phyloP scores from a whole-genome alignment of 1,140 invertebrate species.

The Homalodisca vitripennis region DNA sequence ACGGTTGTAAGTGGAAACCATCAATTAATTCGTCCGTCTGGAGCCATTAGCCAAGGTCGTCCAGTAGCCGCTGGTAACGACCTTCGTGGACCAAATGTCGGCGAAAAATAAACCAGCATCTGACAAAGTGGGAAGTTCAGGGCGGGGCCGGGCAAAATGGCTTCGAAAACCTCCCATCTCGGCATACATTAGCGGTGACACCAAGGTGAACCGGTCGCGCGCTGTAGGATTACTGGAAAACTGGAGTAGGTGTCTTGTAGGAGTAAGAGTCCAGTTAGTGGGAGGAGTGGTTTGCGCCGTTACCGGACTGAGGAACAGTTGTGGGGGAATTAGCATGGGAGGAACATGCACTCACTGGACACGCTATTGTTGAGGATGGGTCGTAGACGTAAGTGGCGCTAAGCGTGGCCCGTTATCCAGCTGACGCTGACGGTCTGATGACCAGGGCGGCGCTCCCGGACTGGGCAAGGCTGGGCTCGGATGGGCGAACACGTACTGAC shows the following conservation, averaged over 20 bases:
- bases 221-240: not conserved
- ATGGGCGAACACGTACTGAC: too few species aligned
- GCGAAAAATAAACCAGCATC: not conserved
- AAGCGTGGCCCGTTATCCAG: too few species aligned
- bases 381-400: too few species aligned
- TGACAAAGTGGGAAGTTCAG: constrained; percentile 14
- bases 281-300: not conserved
- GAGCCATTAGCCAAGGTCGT: too few species aligned
- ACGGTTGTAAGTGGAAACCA: too few species aligned
- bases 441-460: too few species aligned
- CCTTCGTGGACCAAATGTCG: not conserved
- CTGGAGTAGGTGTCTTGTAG: not conserved
- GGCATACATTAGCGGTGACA: not conserved
- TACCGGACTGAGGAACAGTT: not conserved
- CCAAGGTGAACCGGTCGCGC: not conserved
- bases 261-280: constrained; percentile 2
- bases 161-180: not conserved
- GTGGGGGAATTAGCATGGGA: not conserved
- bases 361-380: too few species aligned
- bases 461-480: too few species aligned
- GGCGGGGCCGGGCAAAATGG: constrained; percentile 7
- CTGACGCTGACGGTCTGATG: too few species aligned
- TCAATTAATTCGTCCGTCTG: too few species aligned
- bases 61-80: not conserved
- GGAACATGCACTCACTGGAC: not conserved